A percentile compares a stretch with the other conserved stretches of the same genome.
These are phyloP conservation scores for Fulica atra DNA, from an alignment of 2,113 vertebrate species.

Conservation along the genomic window DNA sequence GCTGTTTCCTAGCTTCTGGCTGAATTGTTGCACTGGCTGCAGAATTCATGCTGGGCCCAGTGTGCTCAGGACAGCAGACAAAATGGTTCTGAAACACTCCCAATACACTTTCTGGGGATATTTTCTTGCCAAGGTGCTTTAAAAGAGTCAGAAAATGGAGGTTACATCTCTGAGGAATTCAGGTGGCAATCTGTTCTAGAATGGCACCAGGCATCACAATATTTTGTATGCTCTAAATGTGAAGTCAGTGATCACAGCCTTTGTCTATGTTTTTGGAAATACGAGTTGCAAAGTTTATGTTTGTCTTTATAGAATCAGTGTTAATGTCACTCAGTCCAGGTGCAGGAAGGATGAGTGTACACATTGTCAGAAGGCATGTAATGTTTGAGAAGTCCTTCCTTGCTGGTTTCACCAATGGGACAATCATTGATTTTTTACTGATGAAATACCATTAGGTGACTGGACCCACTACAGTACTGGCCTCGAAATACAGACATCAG, in stretches of 20 bases:
- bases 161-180: background rate
- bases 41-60: background rate
- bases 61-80: background rate
- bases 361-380: background rate
- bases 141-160: background rate
- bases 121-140: conserved; percentile 47
- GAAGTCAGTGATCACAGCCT: background rate
- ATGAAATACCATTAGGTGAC: background rate
- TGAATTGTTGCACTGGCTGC: background rate
- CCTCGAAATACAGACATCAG: background rate
- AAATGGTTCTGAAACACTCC: background rate
- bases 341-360: background rate
- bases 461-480: background rate
- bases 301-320: conserved; percentile 27
- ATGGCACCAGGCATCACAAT: background rate
- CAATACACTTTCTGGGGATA: conserved; percentile 35
- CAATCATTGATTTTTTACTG: background rate
- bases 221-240: background rate
- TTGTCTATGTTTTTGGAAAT: background rate
- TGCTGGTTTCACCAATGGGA: background rate
- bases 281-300: background rate
- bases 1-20: background rate
- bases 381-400: background rate
- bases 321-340: background rate
- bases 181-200: conserved; percentile 1